Evolutionary conservation across 2,113 vertebrate genomes (phyloP), one percentile per base, ranked within the genome.

Genomic region (Oxyura jamaicensis): DNA sequence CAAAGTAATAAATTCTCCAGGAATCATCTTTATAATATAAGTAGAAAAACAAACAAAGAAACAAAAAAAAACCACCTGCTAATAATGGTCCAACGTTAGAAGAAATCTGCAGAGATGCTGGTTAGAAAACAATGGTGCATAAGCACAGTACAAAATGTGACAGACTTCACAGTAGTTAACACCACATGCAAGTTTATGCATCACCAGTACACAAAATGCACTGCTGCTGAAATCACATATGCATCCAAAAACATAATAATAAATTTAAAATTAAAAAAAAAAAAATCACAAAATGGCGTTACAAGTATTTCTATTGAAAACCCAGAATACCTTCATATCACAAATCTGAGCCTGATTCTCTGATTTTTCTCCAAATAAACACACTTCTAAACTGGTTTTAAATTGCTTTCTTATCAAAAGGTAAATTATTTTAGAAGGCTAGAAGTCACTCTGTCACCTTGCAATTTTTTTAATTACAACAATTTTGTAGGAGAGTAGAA

Each of bases 161-260:
- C 81, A 82, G 84, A 94, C 86, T 91, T 86, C 56, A 55, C 41
- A 78, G 56, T 33, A 84, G 83, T 84, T 96, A 92, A 59, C 52
- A 75, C 46, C 69, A 75, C 60, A 68, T 42, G 46, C 36, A 67
- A 73, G 44, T 21, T 86, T 26, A 75, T 22, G 18, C 22, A 75
- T 72, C 60, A 74, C 6, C 68, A 78, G 28, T 53, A 33, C 17
- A 69, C 35, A 23, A 77, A 63, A 90, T 78, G 9, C 5, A 11
- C 25, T 56, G 21, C 26, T 79, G 13, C 12, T 84, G 22, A 66
- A 77, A 69, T 74, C 6, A 25, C 20, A 10, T 22, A 58, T 2
- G 1, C 36, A 52, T 41, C 50, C 36, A 39, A 21, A 10, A 71
- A 56, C 18, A 28, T 55, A 31, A 62, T 10, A 39, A 39, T 5